Evolutionary conservation across 2,113 vertebrate species (phyloP).

Genomic region (Nesoenas mayeri): DNA sequence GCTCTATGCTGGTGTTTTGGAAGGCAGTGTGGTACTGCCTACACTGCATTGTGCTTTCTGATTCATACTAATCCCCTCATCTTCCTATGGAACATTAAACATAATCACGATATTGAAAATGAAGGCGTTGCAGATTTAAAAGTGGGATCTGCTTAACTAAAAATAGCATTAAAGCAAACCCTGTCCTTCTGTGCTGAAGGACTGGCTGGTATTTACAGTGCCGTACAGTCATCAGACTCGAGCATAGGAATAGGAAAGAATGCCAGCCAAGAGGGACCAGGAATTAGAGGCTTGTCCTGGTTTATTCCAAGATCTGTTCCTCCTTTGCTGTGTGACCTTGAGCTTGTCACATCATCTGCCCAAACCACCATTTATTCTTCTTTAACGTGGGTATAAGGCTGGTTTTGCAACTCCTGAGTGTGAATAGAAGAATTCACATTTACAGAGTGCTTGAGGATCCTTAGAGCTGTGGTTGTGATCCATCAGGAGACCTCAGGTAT

Average conservation of each 20-base stretch:
- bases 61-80: slow-evolving; percentile 56
- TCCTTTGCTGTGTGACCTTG: slow-evolving; percentile 46
- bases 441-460: neutral
- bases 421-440: neutral
- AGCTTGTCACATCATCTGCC: neutral
- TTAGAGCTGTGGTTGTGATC: neutral
- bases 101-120: slow-evolving; percentile 67
- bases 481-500: neutral
- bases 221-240: slow-evolving; percentile 42
- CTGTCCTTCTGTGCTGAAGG: slow-evolving; percentile 66
- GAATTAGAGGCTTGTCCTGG: slow-evolving; percentile 48
- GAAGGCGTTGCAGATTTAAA: slow-evolving; percentile 69
- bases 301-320: slow-evolving; percentile 44
- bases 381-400: neutral
- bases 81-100: slow-evolving; percentile 66
- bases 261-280: slow-evolving; percentile 32
- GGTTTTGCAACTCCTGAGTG: neutral
- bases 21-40: slow-evolving; percentile 29
- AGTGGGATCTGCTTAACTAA: slow-evolving; percentile 68
- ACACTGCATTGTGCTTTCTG: slow-evolving; percentile 61
- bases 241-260: slow-evolving; percentile 63
- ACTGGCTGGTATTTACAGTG: slow-evolving; percentile 65
- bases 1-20: slow-evolving; percentile 15
- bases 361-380: neutral
- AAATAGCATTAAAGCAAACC: slow-evolving; percentile 66